Evolutionary conservation across 1,140 invertebrate species (phyloP), one percentile per base, ranked within the genome.

Genomic region (Rhyzopertha dominica): DNA sequence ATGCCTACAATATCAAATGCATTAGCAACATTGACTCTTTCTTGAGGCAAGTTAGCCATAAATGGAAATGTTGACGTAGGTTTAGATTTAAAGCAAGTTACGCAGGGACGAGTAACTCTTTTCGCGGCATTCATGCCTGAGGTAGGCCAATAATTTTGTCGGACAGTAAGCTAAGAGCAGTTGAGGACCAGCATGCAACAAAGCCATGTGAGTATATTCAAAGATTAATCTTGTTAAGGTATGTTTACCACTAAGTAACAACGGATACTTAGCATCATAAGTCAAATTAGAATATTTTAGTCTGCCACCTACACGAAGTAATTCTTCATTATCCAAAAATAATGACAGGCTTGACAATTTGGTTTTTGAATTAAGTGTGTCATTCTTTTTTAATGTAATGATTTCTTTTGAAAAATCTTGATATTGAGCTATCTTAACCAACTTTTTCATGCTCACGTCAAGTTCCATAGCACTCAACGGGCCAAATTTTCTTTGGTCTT

Each of bases 241-340:
- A 16, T 26, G 8, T n/a, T n/a, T n/a, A n/a, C n/a, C n/a, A n/a
- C n/a, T n/a, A n/a, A n/a, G n/a, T n/a, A n/a, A n/a, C n/a, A n/a
- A n/a, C n/a, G n/a, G n/a, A n/a, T n/a, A n/a, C n/a, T n/a, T n/a
- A n/a, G n/a, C n/a, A n/a, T n/a, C n/a, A n/a, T n/a, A n/a, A n/a
- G n/a, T n/a, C n/a, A n/a, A n/a, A n/a, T n/a, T n/a, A n/a, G n/a
- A n/a, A n/a, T n/a, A n/a, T n/a, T n/a, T n/a, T n/a, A 72, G n/a
- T 42, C 70, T 50, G 16, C 70, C 66, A 2, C 69, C 68, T 1
- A 72, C 65, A 4, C 67, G 47, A 20, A 73, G 29, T 8, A 70
- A n/a, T 7, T 58, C 55, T 8, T 59, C 9, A 13, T 61, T 10
- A 43, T 71, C 66, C 9, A 74, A 17, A 41, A 66, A 66, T 10